A percentile compares a stretch with the other conserved stretches of the same genome.
phyloP scores from a whole-genome alignment of 2,888 invertebrate genomes.

The Phyto melanocephala region DNA sequence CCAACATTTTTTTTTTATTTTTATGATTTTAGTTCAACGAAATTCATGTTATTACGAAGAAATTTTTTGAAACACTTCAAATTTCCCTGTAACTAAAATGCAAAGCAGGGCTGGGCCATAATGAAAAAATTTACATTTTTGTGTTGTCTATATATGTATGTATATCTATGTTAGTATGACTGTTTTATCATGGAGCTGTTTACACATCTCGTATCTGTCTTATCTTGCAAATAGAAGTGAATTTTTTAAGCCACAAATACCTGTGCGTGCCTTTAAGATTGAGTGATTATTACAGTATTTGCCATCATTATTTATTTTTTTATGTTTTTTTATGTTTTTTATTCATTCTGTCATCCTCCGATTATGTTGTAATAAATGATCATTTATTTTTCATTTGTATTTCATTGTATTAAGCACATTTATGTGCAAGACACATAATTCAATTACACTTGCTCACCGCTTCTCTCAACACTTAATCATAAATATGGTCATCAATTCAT shows the following conservation, averaged over 20 bases:
- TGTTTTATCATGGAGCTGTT: neutral
- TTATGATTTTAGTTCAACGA: too few species aligned
- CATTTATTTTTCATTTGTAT: neutral
- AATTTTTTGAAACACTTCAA: neutral
- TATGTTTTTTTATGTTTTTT: neutral
- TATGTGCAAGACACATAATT: constrained; percentile 42
- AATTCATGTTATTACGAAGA: neutral
- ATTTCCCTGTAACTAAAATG: neutral
- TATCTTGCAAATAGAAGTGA: neutral
- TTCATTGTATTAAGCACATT: neutral
- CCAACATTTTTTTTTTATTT: neutral
- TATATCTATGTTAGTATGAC: neutral
- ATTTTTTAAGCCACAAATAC: neutral
- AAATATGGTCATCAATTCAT: constrained; percentile 21
- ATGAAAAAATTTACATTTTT: neutral
- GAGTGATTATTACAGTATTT: neutral
- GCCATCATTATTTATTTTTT: neutral
- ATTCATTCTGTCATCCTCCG: constrained; percentile 10
- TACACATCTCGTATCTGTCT: neutral
- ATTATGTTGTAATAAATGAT: constrained; percentile 47
- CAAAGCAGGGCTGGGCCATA: neutral
- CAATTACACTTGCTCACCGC: neutral
- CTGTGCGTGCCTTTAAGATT: neutral
- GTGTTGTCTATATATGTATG: neutral
- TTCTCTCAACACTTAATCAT: neutral